A percentile compares a stretch with the other conserved stretches of the same genome.
Conservation (phyloP, 2,888 invertebrate genomes). For the Candidula unifasciata region DNA sequence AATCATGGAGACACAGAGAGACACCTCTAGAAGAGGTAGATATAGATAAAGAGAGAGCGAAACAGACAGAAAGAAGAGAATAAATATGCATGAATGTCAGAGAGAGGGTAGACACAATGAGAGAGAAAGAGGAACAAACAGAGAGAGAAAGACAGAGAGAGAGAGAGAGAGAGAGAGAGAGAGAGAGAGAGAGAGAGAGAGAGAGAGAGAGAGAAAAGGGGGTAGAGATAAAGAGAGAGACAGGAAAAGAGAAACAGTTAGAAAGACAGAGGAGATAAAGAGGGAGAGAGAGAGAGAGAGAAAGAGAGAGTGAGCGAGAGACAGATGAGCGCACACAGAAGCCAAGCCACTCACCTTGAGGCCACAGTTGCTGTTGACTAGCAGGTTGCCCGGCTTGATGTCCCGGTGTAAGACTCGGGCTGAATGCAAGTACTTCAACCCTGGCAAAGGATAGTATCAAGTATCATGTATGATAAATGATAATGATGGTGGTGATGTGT, state of each 20-base stretch:
- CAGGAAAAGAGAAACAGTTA: not conserved
- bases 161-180: not conserved
- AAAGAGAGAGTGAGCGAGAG: not conserved
- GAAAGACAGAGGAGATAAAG: not conserved
- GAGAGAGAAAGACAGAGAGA: not conserved
- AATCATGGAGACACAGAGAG: no score
- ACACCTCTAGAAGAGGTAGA: no score
- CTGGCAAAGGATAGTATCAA: conserved; percentile 80
- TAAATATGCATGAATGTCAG: no score
- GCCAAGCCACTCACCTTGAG: conserved; percentile 84
- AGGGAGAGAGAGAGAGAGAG: not conserved
- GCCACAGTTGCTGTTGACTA: conserved; percentile 99
- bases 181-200: not conserved
- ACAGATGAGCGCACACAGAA: not conserved
- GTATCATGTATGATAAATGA: no score
- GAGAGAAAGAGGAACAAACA: not conserved
- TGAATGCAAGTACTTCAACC: conserved; percentile 98
- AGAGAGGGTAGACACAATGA: no score
- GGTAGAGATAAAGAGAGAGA: no score
- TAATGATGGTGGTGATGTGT: no score
- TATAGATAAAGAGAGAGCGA: no score
- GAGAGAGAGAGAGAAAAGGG: not conserved
- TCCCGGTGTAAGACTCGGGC: conserved; percentile 98
- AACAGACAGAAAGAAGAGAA: no score
- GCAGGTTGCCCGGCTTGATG: conserved; percentile 98